Percentiles rank a stretch among this genome's conserved stretches.
Evolutionary conservation across 2,888 invertebrate species (phyloP).

Genomic region (Epistrophe eligans): DNA sequence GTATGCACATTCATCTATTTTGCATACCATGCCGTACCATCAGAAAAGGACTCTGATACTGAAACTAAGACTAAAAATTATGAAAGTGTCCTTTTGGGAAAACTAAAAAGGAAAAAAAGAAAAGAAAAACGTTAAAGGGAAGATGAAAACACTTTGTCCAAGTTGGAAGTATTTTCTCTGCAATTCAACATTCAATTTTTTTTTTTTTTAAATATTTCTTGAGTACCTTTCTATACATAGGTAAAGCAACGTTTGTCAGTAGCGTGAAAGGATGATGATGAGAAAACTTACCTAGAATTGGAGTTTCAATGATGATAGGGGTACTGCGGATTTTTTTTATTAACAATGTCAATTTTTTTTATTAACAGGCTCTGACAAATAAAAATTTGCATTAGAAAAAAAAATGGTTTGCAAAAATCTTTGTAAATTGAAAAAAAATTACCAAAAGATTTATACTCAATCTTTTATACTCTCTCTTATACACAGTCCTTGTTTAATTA

Average conservation of each 20-base stretch:
- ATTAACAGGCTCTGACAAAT: background rate
- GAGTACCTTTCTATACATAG: background rate
- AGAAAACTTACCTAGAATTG: background rate
- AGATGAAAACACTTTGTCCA: slow-evolving; percentile 20
- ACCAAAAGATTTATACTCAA: background rate
- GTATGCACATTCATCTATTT: slow-evolving; percentile 30
- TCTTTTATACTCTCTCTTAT: too few relatives aligned
- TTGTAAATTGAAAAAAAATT: slow-evolving; percentile 3
- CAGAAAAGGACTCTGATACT: slow-evolving; percentile 17
- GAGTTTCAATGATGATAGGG: background rate
- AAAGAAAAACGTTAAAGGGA: background rate
- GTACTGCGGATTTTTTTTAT: background rate
- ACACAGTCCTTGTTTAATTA: too few relatives aligned
- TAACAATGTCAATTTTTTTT: background rate
- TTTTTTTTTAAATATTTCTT: background rate
- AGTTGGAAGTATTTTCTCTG: slow-evolving; percentile 23
- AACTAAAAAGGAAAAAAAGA: slow-evolving; percentile 13
- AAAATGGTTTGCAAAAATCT: background rate
- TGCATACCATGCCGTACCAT: slow-evolving; percentile 15
- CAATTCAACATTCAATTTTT: background rate
- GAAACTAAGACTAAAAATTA: slow-evolving; percentile 29
- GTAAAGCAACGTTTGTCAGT: background rate
- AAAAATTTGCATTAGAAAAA: slow-evolving; percentile 22
- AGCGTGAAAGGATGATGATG: background rate
- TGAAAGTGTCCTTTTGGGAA: slow-evolving; percentile 36